Base-by-base conservation (phyloP, 2,888 invertebrate genomes). In the Corbicula japonica region DNA sequence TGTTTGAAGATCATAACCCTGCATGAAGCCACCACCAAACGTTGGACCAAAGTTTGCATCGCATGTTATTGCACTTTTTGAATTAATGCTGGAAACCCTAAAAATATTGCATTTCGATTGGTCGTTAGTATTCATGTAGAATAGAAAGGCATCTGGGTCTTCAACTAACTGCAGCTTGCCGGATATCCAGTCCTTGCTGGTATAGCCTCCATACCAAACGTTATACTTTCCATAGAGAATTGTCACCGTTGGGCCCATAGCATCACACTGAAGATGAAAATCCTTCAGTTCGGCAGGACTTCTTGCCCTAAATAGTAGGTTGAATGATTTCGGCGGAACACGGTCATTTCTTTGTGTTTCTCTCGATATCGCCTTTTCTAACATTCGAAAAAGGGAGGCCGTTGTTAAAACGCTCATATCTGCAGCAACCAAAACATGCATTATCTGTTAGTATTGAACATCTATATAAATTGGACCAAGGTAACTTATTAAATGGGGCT, bases 171-270 rank as follows among this genome's bases (percentile, higher is more conserved):
- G 4, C 6, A 5, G 18, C 21, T 18, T 5, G 46, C 3, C 21
- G 18, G 46, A 46, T 21, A 18, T 46, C 46, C 46, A 46, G 46
- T 46, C n/a, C n/a, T n/a, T n/a, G n/a, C n/a, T n/a, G n/a, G n/a
- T n/a, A n/a, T n/a, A n/a, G n/a, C n/a, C n/a, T n/a, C 46, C 46
- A 46, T 21, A 46, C 5, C 18, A 15, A 4, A 21, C 21, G 21
- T 46, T 46, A 46, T 46, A 46, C 21, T 46, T 46, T 5, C 46
- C 46, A 46, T 46, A 46, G 4, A 46, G 21, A 21, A 46, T 4
- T 10, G 46, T 46, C 46, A 46, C 46, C 5, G 46, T 46, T 15
- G 46, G 46, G 15, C 46, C 46, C 21, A 21, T 46, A 8, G 46
- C 46, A 18, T 46, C 46, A 46, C 46, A 46, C 6, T 46, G 18